These are phyloP conservation scores for Cathartes aura DNA, from an alignment of 2,113 vertebrate species.

Conservation along the genomic window DNA sequence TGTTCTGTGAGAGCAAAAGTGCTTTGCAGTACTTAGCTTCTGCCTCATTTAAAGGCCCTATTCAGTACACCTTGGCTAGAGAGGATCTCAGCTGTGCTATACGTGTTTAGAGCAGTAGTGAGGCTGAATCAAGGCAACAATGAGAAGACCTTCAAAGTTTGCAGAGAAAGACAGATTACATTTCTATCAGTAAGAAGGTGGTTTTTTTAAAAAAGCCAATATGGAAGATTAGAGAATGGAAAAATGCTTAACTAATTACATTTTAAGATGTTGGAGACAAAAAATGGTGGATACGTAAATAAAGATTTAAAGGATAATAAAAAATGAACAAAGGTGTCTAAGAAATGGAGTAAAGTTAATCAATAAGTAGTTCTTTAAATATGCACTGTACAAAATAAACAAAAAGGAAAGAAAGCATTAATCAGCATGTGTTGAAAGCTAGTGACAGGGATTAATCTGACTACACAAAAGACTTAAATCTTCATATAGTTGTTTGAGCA, in stretches of 20 bases:
- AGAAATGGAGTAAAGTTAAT: not conserved
- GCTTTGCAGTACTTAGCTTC: not conserved
- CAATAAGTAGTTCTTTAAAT: not conserved
- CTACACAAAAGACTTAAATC: conserved; percentile 9
- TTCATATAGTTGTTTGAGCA: not conserved
- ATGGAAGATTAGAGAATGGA: not conserved
- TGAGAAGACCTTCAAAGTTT: not conserved
- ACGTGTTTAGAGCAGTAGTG: not conserved
- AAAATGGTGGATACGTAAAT: not conserved
- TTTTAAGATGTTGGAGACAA: not conserved
- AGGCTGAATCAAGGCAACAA: not conserved
- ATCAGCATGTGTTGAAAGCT: not conserved
- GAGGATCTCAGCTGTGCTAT: not conserved
- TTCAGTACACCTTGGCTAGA: not conserved
- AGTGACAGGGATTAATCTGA: not conserved
- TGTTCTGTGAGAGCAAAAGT: not conserved
- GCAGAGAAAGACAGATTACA: not conserved
- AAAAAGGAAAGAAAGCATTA: not conserved
- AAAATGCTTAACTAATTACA: not conserved
- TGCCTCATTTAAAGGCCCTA: not conserved
- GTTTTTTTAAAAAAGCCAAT: accelerated
- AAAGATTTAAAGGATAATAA: not conserved
- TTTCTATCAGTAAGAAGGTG: not conserved
- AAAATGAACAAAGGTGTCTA: not conserved
- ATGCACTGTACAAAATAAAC: not conserved